A percentile compares a stretch with the other conserved stretches of the same genome.
Evolutionary conservation across 1,140 invertebrate species (phyloP).

Genomic region (Scaptomyza hsui): DNA sequence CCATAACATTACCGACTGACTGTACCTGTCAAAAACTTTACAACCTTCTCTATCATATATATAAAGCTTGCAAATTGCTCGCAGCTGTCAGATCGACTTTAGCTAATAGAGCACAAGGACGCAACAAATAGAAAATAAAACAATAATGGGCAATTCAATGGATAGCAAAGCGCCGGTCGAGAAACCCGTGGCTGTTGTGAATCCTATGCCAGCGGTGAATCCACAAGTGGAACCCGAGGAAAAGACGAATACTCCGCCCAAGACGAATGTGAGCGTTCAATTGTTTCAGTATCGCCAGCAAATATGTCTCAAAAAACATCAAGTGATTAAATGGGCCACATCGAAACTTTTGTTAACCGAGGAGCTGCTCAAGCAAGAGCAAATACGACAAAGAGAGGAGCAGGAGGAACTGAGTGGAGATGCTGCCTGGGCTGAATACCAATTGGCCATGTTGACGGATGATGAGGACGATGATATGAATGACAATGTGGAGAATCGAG

Average conservation of each 20-base stretch:
- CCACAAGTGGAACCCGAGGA: neutral
- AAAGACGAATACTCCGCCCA: neutral
- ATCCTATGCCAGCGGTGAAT: neutral
- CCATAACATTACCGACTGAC: too few species aligned
- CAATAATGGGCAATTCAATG: slow-evolving; percentile 51
- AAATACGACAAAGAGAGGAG: neutral
- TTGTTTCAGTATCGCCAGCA: slow-evolving; percentile 68
- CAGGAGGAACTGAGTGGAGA: neutral
- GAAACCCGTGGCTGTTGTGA: slow-evolving; percentile 23
- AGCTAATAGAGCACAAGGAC: slow-evolving; percentile 26
- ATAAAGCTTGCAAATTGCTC: slow-evolving; percentile 16
- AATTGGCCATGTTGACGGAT: slow-evolving; percentile 33
- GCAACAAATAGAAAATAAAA: neutral
- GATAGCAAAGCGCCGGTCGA: slow-evolving; percentile 43
- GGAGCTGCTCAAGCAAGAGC: slow-evolving; percentile 59
- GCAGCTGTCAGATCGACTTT: slow-evolving; percentile 56
- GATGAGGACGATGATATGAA: slow-evolving; percentile 40
- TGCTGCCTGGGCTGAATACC: slow-evolving; percentile 48
- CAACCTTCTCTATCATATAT: slow-evolving; percentile 36
- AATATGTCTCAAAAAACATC: slow-evolving; percentile 53
- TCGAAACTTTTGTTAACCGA: slow-evolving; percentile 70
- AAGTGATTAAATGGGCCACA: slow-evolving; percentile 68
- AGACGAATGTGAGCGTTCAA: slow-evolving; percentile 47
- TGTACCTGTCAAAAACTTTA: slow-evolving; percentile 7
- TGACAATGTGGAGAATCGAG: slow-evolving; percentile 45